Evolutionary conservation across 2,797 vertebrate genomes (phyloP).

Genomic region (Hyperoplus immaculatus): DNA sequence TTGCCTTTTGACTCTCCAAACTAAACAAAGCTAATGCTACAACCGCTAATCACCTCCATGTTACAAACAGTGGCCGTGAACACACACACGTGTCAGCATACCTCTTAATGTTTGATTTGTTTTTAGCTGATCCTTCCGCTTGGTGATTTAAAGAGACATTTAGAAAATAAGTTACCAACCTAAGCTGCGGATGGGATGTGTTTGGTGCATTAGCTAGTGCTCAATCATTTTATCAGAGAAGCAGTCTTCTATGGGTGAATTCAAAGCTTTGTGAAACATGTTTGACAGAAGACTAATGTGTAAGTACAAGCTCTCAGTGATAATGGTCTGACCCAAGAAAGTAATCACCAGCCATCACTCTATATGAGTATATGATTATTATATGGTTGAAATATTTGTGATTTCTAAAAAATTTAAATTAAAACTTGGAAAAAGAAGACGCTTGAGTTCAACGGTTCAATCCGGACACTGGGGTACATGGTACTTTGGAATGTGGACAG

Average conservation of each 20-base stretch:
- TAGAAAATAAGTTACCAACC: not conserved
- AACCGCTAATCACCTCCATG: too few species aligned
- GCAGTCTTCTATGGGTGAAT: not conserved
- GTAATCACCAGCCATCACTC: too few species aligned
- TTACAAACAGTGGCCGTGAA: too few species aligned
- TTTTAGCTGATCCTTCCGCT: not conserved
- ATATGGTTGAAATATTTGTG: too few species aligned
- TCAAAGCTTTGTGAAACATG: not conserved
- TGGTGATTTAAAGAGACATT: constrained; percentile 2
- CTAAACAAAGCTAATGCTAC: too few species aligned
- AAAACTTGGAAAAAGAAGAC: not conserved
- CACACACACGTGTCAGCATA: too few species aligned
- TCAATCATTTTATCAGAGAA: too few species aligned
- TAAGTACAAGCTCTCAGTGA: not conserved
- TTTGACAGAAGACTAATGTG: not conserved
- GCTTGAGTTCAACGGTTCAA: too few species aligned
- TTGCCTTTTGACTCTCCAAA: too few species aligned
- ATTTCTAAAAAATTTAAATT: not conserved
- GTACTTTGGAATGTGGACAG: not conserved
- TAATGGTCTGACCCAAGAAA: not conserved
- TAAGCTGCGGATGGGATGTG: not conserved
- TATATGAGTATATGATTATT: too few species aligned
- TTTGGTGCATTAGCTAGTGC: not conserved
- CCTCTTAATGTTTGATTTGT: too few species aligned
- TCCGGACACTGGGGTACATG: too few species aligned